Evolutionary conservation across 1,140 invertebrate species (phyloP).

Genomic region (Colletes gigas): DNA sequence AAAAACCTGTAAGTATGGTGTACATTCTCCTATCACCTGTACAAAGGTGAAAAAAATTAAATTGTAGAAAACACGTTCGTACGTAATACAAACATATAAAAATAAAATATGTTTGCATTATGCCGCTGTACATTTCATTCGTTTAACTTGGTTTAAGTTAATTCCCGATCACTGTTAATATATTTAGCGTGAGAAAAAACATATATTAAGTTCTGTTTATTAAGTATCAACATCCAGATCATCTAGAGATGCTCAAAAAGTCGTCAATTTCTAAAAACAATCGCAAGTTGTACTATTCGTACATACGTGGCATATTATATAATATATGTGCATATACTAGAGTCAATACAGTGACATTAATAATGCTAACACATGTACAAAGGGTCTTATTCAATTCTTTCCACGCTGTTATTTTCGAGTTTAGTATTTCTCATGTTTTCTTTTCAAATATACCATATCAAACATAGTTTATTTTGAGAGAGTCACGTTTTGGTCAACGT

Average conservation of each 20-base stretch:
- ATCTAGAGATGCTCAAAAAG: not conserved
- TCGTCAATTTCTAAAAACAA: slow-evolving; percentile 10
- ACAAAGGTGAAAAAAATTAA: slow-evolving; percentile 3
- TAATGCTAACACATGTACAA: not conserved
- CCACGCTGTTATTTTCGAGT: no score
- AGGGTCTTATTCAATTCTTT: no score
- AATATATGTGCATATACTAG: not conserved
- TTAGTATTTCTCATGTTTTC: no score
- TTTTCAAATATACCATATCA: no score
- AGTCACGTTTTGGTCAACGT: no score
- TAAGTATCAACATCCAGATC: not conserved
- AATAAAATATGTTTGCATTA: slow-evolving; percentile 27
- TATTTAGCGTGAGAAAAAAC: not conserved
- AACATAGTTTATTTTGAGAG: no score
- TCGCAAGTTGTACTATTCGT: not conserved
- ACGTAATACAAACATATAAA: slow-evolving; percentile 20
- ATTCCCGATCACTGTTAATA: not conserved
- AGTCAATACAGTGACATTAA: not conserved
- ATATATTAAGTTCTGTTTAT: not conserved
- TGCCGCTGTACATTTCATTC: not conserved
- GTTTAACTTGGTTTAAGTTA: slow-evolving; percentile 10
- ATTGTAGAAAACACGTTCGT: slow-evolving; percentile 3
- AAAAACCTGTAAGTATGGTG: slow-evolving; percentile 12
- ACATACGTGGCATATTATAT: not conserved
- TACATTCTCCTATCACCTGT: not conserved